Conservation (phyloP, 53 echinoderm and acorn worm genomes). For the Apostichopus leukothele region DNA sequence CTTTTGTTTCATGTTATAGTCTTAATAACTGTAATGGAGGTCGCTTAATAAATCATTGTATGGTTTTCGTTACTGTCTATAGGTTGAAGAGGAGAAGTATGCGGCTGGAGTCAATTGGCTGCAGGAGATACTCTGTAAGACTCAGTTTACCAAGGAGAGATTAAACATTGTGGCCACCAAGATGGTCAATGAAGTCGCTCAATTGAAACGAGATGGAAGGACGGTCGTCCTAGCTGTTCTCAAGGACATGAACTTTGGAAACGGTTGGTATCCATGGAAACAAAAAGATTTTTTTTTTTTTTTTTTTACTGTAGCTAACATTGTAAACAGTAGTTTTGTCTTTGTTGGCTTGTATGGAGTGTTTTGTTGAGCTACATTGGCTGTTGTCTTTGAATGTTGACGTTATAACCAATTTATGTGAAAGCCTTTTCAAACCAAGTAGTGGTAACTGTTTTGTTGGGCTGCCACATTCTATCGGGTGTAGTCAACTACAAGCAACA, state of each 20-base stretch:
- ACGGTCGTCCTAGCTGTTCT: slow-evolving; percentile 73
- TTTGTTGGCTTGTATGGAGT: too few species aligned
- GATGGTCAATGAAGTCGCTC: slow-evolving; percentile 90
- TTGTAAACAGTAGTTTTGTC: too few species aligned
- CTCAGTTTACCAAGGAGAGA: slow-evolving; percentile 72
- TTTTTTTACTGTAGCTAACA: too few species aligned
- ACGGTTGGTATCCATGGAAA: slow-evolving; percentile 46
- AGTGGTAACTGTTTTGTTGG: too few species aligned
- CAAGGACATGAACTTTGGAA: slow-evolving; percentile 70
- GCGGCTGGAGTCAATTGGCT: slow-evolving; percentile 78
- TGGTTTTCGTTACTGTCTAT: background rate
- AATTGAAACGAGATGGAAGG: slow-evolving; percentile 79
- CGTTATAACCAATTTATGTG: too few species aligned
- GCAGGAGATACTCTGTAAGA: slow-evolving; percentile 70
- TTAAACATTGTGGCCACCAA: slow-evolving; percentile 89
- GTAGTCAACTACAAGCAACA: too few species aligned
- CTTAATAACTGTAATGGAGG: background rate
- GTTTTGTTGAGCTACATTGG: too few species aligned
- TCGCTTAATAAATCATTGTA: too few species aligned
- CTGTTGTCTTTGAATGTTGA: too few species aligned
- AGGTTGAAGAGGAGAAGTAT: slow-evolving; percentile 95
- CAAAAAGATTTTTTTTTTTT: background rate
- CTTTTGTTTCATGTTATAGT: background rate
- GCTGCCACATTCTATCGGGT: too few species aligned
- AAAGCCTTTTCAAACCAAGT: too few species aligned